Evolutionary conservation across 2,888 invertebrate genomes (phyloP), one percentile per base, ranked within the genome.

Genomic region (Cyclophora albipunctata): DNA sequence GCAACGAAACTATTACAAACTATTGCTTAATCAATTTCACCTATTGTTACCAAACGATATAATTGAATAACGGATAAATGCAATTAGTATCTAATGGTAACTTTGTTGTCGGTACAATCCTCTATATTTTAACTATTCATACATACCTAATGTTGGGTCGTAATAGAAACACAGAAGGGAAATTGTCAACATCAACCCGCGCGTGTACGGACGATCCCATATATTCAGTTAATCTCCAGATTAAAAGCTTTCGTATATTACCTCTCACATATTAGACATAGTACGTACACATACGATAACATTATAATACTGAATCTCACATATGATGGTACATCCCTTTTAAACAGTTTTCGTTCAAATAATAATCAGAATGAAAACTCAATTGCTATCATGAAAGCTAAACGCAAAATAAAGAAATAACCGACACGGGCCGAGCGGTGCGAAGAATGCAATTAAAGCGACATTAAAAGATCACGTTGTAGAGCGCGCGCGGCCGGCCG

Each of bases 381-480:
- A 58, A 74, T 68, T 57, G 55, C 37, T 61, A 67, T 66, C 66
- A 69, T 67, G 60, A 70, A 69, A 70, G 63, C 63, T 59, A 66
- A 73, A 73, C 63, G 63, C 63, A 60, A 66, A 74, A 75, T 63
- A 66, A 62, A 63, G 63, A 66, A 71, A 72, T 66, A 74, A 75
- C 60, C 66, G 59, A 57, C 57, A 62, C 59, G 5, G 20, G 20
- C 20, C 20, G 64, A 75, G 50, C 53, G 54, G 73, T 68, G 73
- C 71, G 71, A 81, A 78, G 78, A 82, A 81, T 81, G 81, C 77
- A 82, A 84, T 84, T 84, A 84, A 78, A 82, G 72, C 71, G 69
- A 74, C 72, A 78, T 83, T 81, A 80, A 84, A 81, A 75, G 73
- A 71, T 72, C 73, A 75, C 75, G 75, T 78, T 83, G 80, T 73